Evolutionary conservation across 2,797 vertebrate genomes (phyloP).

Genomic region (Diglossa cyanea): DNA sequence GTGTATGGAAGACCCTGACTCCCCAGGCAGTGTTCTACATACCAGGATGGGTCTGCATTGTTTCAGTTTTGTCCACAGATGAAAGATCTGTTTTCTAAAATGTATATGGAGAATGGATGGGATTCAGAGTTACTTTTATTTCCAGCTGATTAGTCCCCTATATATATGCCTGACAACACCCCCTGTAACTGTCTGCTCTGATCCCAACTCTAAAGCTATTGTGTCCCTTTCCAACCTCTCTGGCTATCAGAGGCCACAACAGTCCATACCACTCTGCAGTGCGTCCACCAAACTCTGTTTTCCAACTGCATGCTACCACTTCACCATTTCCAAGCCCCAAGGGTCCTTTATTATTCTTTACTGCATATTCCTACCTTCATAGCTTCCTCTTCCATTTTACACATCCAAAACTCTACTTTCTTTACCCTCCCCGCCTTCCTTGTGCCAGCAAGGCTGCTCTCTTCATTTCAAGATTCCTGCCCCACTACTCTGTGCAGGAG

Average conservation of each 20-base stretch:
- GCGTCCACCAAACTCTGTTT: not conserved
- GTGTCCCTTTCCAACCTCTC: not conserved
- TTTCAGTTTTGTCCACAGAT: not conserved
- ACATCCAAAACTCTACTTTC: not conserved
- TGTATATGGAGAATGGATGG: not conserved
- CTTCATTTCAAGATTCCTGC: not conserved
- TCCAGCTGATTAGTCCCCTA: not conserved
- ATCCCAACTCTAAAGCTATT: not conserved
- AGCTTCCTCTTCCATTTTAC: not conserved
- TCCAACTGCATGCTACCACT: not conserved
- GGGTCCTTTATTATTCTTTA: not conserved
- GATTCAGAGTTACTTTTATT: not conserved
- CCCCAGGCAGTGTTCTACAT: accelerated
- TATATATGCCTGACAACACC: not conserved
- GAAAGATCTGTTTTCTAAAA: not conserved
- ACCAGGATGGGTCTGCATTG: not conserved
- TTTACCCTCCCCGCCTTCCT: not conserved
- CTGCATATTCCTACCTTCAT: not conserved
- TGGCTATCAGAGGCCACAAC: not conserved
- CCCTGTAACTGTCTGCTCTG: not conserved
- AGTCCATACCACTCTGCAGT: not conserved
- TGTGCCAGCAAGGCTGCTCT: not conserved
- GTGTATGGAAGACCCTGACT: accelerated
- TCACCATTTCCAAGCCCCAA: not conserved
- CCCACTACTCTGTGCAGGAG: not conserved